A percentile compares a stretch with the other conserved stretches of the same genome.
These are phyloP conservation scores for Panthera tigris DNA, from an alignment of 2,113 vertebrate genomes.

Conservation along the genomic window DNA sequence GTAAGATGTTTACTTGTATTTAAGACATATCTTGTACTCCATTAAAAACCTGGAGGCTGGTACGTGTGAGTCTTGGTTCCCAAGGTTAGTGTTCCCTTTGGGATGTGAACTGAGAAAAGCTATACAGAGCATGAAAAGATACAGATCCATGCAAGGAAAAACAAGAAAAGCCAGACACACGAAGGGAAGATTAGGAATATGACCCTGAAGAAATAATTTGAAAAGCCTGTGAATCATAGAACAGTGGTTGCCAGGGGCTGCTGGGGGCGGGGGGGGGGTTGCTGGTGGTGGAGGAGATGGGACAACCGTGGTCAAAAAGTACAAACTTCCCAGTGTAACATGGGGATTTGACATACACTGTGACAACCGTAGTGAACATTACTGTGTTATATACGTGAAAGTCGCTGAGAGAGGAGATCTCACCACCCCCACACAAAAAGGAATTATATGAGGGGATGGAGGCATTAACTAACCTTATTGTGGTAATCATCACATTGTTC, in stretches of 20 bases:
- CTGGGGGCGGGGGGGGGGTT: neutral
- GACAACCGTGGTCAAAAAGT: neutral
- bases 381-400: neutral
- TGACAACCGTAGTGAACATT: neutral
- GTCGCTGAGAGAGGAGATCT: neutral
- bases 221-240: neutral
- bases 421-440: neutral
- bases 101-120: neutral
- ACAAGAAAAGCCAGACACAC: neutral
- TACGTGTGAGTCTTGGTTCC: neutral
- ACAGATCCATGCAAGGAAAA: neutral
- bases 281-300: neutral
- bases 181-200: neutral
- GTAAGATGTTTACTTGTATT: neutral
- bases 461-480: neutral
- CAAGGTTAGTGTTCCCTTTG: neutral
- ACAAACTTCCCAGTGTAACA: neutral
- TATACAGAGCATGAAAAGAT: neutral
- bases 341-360: neutral
- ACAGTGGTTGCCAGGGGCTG: neutral
- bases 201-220: neutral
- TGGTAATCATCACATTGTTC: neutral
- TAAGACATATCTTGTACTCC: neutral
- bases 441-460: neutral
- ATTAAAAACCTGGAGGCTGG: neutral